These are phyloP conservation scores for Bombyx mandarina DNA, from an alignment of 1,140 invertebrate genomes.

Conservation along the genomic window DNA sequence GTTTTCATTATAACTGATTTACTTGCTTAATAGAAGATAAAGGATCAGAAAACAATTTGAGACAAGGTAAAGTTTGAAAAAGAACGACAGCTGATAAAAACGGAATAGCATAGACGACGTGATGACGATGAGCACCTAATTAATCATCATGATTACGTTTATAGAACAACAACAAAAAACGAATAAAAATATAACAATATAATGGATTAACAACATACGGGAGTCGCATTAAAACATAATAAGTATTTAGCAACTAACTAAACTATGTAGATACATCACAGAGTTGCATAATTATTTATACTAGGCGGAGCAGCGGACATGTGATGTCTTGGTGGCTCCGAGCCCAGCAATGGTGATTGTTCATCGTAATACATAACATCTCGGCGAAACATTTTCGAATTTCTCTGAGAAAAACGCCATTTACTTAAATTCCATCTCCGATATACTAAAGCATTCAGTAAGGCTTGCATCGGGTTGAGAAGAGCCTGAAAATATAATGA, in stretches of 20 bases:
- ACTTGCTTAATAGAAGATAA: too few species aligned
- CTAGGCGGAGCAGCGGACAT: slow-evolving; percentile 40
- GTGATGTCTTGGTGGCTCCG: slow-evolving; percentile 48
- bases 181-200: too few species aligned
- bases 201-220: too few species aligned
- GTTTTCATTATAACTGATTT: too few species aligned
- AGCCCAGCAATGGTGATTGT: slow-evolving; percentile 51
- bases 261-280: slow-evolving; percentile 24
- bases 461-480: slow-evolving; percentile 85
- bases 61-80: too few species aligned
- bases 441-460: slow-evolving; percentile 85
- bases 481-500: slow-evolving; percentile 74
- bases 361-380: slow-evolving; percentile 46
- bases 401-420: slow-evolving; percentile 29
- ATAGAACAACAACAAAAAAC: too few species aligned
- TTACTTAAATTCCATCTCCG: slow-evolving; percentile 73
- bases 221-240: slow-evolving; percentile 1
- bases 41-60: too few species aligned
- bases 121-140: too few species aligned
- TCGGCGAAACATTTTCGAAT: slow-evolving; percentile 25
- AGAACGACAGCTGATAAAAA: too few species aligned
- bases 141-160: too few species aligned
- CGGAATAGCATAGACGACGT: too few species aligned
- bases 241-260: slow-evolving; percentile 8
- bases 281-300: slow-evolving; percentile 50